Evolutionary conservation across 1,140 invertebrate genomes (phyloP).

Genomic region (Bombus pascuorum): DNA sequence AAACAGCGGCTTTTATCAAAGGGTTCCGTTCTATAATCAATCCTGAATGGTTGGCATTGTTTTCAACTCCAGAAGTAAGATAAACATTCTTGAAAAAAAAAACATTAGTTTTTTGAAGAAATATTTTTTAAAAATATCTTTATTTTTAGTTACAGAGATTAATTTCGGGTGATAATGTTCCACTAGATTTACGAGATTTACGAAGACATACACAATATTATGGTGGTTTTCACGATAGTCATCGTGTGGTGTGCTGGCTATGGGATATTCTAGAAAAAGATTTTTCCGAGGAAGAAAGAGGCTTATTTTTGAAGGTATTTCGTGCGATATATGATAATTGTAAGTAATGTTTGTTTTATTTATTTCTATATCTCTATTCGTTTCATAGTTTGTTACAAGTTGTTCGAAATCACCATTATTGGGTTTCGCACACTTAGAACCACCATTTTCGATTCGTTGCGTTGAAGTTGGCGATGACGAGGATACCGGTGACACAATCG

Average conservation of each 20-base stretch:
- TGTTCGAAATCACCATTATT: slow-evolving; percentile 98
- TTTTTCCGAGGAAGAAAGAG: slow-evolving; percentile 95
- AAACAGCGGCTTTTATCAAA: slow-evolving; percentile 97
- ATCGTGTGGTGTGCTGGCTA: slow-evolving; percentile 98
- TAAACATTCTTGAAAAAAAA: neutral
- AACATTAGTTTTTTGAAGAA: neutral
- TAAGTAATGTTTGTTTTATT: neutral
- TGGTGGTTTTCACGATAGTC: slow-evolving; percentile 99
- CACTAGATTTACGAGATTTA: slow-evolving; percentile 95
- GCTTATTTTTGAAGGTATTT: slow-evolving; percentile 94
- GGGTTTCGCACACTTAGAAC: slow-evolving; percentile 98
- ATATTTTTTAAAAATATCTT: neutral
- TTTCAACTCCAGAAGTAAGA: slow-evolving; percentile 96
- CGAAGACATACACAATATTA: slow-evolving; percentile 98
- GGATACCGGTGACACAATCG: slow-evolving; percentile 97
- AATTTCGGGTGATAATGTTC: slow-evolving; percentile 95
- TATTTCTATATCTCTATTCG: neutral
- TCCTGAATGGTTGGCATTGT: slow-evolving; percentile 96
- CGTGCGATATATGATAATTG: no score
- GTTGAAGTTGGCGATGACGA: slow-evolving; percentile 99
- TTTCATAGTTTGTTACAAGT: slow-evolving; percentile 97
- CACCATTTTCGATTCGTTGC: slow-evolving; percentile 99
- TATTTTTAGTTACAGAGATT: slow-evolving; percentile 89
- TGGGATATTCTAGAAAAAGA: slow-evolving; percentile 99
- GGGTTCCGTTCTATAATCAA: slow-evolving; percentile 98